Evolutionary conservation across 2,888 invertebrate genomes (phyloP), one percentile per base, ranked within the genome.

Genomic region (Ptychoptera contaminata): DNA sequence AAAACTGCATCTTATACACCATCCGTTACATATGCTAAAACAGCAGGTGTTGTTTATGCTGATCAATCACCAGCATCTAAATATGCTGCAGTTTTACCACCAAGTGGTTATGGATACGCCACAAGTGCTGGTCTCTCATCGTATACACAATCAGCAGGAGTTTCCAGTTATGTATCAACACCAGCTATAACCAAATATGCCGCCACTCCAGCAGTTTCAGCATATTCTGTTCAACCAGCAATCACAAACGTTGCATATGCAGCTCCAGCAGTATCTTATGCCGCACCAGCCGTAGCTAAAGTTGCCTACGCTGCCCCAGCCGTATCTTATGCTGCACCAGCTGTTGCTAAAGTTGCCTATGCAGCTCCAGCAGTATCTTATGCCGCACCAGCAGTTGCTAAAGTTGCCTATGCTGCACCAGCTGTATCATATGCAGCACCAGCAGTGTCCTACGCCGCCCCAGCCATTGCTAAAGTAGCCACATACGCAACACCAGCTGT

Each of bases 51-150:
- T 34, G 54, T 56, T 4, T 63, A 63, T 49, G 59, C 63, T 37
- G 62, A 62, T 16, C 61, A 59, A 48, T 63, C 65, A 0, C 64
- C 64, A 36, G 58, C 61, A 16, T 58, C 65, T 2, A 62, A 64
- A 51, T 62, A 58, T 46, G 62, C 66, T 0, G 55, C 56, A 0
- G 58, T 69, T 52, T 56, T 59, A 30, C 64, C 64, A 2, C 64
- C 64, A 2, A 71, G 72, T 50, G 63, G 63, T 14, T 71, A 74
- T 47, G 73, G 74, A 50, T 73, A 74, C 47, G 65, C 70, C 8
- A 73, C 73, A 30, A 66, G 72, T 11, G 69, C 71, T 5, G 71
- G 69, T 7, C 63, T 73, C 1, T 73, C 74, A 4, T 58, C 60
- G 16, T 60, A 55, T 30, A 56, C 60, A 3, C 38, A 48, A 16